Base-by-base conservation (phyloP, 2,888 invertebrate species). In the Brenthis ino region DNA sequence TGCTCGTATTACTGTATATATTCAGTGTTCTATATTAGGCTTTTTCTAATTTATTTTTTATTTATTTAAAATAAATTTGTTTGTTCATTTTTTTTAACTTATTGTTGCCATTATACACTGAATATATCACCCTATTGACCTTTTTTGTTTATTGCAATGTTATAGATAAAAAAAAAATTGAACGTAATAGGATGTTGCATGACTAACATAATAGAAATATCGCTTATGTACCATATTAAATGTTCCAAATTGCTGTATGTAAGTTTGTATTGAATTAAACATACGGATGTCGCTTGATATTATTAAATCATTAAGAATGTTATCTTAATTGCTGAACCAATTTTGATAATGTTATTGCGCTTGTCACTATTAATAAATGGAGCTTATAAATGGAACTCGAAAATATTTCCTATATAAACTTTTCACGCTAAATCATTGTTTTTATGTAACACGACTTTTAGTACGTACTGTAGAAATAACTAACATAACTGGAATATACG, bases 141-240 rank as follows among this genome's bases (percentile, higher is more conserved):
- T 43, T 43, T 43, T 43, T 43, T 43, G 37, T 43, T 43, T 43
- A 43, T 43, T 11, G 37, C 37, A 43, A 43, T 55, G 55, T 60
- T 11, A 58, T 55, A 57, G 50, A 68, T 63, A 51, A 54, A 56
- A 50, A 24, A 13, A 65, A 54, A 53, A 3, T 12, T 60, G 64
- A 28, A 57, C 68, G 66, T 72, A 68, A 69, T 55, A 69, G 69
- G 65, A 69, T 70, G 72, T 73, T 43, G 75, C 76, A 74, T 74
- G 75, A 67, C 51, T 74, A 69, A 73, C 69, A 51, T 51, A 20
- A 37, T 56, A 61, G 69, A 64, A 5, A 56, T 55, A 67, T 24
- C 16, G 74, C 74, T 74, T 73, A n/a, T 57, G 55, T 71, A 48
- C 67, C 57, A 53, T 63, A 55, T 61, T 67, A 66, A 73, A 63